A percentile compares a stretch with the other conserved stretches of the same genome.
Conservation (phyloP, 1,140 invertebrate species). For the Hermatobates lingyangjiaoensis region DNA sequence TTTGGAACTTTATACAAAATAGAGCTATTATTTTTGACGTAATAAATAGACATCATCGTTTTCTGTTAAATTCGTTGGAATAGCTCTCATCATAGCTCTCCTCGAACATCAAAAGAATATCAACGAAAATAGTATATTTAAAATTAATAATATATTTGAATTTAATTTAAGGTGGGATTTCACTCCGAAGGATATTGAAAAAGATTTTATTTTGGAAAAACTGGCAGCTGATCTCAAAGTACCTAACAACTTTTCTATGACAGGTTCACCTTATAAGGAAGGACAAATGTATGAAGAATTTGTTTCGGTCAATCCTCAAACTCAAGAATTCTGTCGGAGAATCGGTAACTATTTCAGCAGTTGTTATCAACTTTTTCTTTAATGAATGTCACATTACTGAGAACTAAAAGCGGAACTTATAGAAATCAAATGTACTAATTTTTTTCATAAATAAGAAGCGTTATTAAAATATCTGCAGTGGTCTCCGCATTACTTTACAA, state of each 20-base stretch:
- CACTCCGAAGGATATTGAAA: constrained; percentile 54
- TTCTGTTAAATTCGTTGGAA: too few relatives aligned
- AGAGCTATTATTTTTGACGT: background rate
- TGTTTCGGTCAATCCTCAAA: constrained; percentile 4
- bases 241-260: constrained; percentile 58
- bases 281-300: constrained; percentile 9
- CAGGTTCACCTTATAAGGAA: constrained; percentile 38
- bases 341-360: too few relatives aligned
- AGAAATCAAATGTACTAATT: too few relatives aligned
- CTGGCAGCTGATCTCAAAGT: constrained; percentile 45
- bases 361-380: too few relatives aligned
- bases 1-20: background rate
- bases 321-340: constrained; percentile 3
- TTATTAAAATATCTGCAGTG: too few relatives aligned
- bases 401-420: too few relatives aligned
- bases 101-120: background rate
- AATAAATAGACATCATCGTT: background rate
- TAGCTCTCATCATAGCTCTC: background rate
- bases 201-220: constrained; percentile 36
- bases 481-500: too few relatives aligned
- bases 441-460: too few relatives aligned
- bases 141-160: background rate
- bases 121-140: background rate
- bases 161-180: constrained; percentile 42
- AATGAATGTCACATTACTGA: too few relatives aligned